phyloP scores from a whole-genome alignment of 2,113 vertebrate species.

The Anoplopoma fimbria region DNA sequence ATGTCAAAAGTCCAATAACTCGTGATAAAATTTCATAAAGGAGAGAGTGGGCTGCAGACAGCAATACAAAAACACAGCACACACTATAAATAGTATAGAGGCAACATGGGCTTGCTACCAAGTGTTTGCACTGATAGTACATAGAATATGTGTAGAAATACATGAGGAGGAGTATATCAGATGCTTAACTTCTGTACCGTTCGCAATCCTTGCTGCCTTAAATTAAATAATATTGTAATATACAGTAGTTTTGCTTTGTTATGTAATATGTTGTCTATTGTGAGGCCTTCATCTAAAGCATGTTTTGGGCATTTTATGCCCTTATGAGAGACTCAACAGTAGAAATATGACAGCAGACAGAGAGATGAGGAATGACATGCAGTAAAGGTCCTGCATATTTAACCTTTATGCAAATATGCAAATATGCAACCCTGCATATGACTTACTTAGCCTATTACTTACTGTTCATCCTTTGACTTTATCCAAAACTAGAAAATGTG shows the following conservation, averaged over 20 bases:
- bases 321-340: background rate
- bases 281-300: background rate
- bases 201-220: no score
- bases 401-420: no score
- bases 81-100: conserved; percentile 18
- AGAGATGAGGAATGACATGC: background rate
- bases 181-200: background rate
- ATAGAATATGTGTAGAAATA: background rate
- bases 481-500: background rate
- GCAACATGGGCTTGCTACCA: conserved; percentile 21
- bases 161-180: background rate
- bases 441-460: background rate
- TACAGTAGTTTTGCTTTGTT: no score
- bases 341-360: background rate
- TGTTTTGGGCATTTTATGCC: background rate
- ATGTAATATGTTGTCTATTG: background rate
- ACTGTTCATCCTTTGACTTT: background rate
- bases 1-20: background rate
- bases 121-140: background rate
- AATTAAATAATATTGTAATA: no score
- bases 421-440: background rate
- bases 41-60: background rate
- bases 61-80: conserved; percentile 1
- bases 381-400: background rate
- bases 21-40: background rate